phyloP scores from a whole-genome alignment of 2,888 invertebrate genomes.

The Sphaeridia pumilis region DNA sequence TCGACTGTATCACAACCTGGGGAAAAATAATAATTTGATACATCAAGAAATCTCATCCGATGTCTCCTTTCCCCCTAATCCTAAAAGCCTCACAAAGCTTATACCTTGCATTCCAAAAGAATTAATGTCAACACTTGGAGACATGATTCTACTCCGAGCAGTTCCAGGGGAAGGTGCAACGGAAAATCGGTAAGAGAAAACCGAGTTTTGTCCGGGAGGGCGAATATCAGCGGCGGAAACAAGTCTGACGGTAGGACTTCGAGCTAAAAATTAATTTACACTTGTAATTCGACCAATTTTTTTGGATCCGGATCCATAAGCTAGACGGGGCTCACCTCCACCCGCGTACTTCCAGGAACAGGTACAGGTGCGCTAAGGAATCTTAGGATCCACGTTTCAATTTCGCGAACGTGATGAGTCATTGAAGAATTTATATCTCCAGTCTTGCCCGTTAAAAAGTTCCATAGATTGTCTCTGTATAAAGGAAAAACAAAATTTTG shows the following conservation, averaged over 20 bases:
- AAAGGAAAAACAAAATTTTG: no score
- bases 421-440: slow-evolving; percentile 75
- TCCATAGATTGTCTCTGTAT: slow-evolving; percentile 88
- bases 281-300: no score
- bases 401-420: slow-evolving; percentile 89
- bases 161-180: slow-evolving; percentile 89
- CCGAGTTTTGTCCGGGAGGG: slow-evolving; percentile 92
- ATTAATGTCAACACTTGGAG: slow-evolving; percentile 91
- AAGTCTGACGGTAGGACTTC: slow-evolving; percentile 77
- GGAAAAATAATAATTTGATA: no score
- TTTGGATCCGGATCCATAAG: no score
- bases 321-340: slow-evolving; percentile 49
- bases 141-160: slow-evolving; percentile 95
- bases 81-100: no score
- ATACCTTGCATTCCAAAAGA: slow-evolving; percentile 87
- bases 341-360: slow-evolving; percentile 89
- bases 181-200: slow-evolving; percentile 97
- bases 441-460: slow-evolving; percentile 73
- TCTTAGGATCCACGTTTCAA: slow-evolving; percentile 97
- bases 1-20: slow-evolving; percentile 87
- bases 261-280: slow-evolving; percentile 40
- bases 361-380: slow-evolving; percentile 94
- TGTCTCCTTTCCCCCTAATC: no score
- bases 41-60: no score
- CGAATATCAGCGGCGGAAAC: slow-evolving; percentile 74